Percentiles rank a stretch among this genome's conserved stretches.
These are phyloP conservation scores for Chiridota heheva DNA, from an alignment of 35 echinoderm and acorn worm genomes.

Conservation along the genomic window DNA sequence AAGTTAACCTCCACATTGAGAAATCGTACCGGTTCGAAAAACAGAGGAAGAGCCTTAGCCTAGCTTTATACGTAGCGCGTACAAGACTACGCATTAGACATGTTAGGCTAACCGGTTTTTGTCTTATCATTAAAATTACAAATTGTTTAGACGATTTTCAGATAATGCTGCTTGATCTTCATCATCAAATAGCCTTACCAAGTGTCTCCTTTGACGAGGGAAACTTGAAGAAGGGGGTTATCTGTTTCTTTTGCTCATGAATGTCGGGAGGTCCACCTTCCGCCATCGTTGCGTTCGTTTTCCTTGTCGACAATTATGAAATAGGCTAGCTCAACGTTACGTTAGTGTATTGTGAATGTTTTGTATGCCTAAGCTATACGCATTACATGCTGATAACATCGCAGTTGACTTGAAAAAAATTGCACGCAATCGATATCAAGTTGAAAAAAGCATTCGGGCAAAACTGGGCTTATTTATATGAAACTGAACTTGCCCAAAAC, in stretches of 20 bases:
- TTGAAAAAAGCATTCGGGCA: no score
- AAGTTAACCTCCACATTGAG: not conserved
- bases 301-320: no score
- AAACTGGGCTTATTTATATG: no score
- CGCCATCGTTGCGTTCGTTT: no score
- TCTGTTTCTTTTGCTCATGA: conserved; percentile 26
- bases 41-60: not conserved
- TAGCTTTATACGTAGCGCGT: not conserved
- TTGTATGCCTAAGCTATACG: no score
- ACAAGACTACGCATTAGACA: not conserved
- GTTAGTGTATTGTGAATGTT: no score
- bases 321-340: no score
- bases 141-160: not conserved
- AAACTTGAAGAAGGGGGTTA: conserved; percentile 12
- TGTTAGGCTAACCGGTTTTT: not conserved
- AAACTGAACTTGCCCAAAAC: no score
- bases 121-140: not conserved
- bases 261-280: conserved; percentile 37
- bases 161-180: no score
- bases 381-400: no score
- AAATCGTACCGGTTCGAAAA: not conserved
- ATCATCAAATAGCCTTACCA: conserved; percentile 1
- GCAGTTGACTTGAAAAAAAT: no score
- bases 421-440: no score
- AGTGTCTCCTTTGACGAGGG: conserved; percentile 21